Conservation (phyloP, 2,888 invertebrate genomes). For the Pyrocoelia pectoralis region DNA sequence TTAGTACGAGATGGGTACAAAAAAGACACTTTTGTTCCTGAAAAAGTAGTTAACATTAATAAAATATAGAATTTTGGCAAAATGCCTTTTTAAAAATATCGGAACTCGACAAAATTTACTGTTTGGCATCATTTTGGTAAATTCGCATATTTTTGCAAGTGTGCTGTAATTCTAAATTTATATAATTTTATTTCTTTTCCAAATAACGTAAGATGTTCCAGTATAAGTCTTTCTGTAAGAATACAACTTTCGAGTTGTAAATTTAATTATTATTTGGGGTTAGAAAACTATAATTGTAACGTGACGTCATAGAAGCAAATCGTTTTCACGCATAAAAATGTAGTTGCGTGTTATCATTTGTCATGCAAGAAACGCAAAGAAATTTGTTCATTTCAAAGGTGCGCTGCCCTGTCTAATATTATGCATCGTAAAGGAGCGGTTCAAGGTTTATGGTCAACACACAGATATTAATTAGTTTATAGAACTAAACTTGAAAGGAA, state of each 20-base stretch:
- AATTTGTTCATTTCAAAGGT: background rate
- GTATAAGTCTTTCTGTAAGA: background rate
- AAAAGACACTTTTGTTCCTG: too few species aligned
- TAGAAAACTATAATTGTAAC: background rate
- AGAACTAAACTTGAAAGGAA: too few species aligned
- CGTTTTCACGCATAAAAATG: background rate
- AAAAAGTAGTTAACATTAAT: too few species aligned
- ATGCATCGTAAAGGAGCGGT: background rate
- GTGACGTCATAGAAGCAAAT: background rate
- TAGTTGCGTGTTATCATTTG: background rate
- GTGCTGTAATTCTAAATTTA: background rate
- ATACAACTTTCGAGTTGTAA: background rate
- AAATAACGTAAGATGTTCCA: background rate
- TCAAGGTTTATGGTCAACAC: background rate
- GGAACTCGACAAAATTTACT: background rate
- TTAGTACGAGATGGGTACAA: too few species aligned
- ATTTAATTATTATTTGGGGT: background rate
- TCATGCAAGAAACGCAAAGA: background rate
- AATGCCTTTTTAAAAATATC: slow-evolving; percentile 4
- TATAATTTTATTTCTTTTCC: background rate
- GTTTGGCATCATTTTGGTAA: background rate
- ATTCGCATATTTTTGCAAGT: slow-evolving; percentile 4
- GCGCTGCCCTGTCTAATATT: background rate
- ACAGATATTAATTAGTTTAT: too few species aligned
- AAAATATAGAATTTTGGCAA: slow-evolving; percentile 7